These are phyloP conservation scores for Ochlodes sylvanus DNA, from an alignment of 2,888 invertebrate genomes.

Conservation along the genomic window DNA sequence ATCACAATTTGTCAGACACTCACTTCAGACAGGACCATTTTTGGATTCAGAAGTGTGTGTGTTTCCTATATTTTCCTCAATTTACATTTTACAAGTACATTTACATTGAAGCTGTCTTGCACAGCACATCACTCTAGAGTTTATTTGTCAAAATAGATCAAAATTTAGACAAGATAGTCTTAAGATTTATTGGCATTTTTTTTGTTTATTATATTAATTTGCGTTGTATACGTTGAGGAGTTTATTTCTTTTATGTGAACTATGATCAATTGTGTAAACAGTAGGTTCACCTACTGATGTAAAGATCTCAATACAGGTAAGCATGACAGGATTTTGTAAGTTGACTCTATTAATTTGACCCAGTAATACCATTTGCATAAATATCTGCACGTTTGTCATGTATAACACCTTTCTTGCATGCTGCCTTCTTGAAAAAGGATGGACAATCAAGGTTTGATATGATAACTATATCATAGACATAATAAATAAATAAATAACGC, in stretches of 20 bases:
- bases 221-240: not conserved
- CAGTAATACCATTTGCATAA: slow-evolving; percentile 21
- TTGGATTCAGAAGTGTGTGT: no score
- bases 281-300: not conserved
- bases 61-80: no score
- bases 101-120: no score
- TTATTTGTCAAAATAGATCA: no score
- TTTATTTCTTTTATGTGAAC: not conserved
- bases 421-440: slow-evolving; percentile 78
- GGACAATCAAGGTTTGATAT: slow-evolving; percentile 83
- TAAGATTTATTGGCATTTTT: not conserved
- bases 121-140: no score
- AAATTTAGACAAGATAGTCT: no score
- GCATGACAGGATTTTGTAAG: not conserved
- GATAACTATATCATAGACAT: slow-evolving; percentile 18
- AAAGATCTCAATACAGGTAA: slow-evolving; percentile 15
- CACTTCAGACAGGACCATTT: no score
- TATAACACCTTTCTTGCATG: slow-evolving; percentile 79
- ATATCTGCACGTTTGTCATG: slow-evolving; percentile 57
- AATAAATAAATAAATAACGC: no score
- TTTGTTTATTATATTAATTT: not conserved
- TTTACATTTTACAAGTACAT: no score
- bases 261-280: not conserved
- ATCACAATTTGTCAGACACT: no score
- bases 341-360: slow-evolving; percentile 6